Evolutionary conservation across 2,888 invertebrate genomes (phyloP).

Genomic region (Melanargia galathea): DNA sequence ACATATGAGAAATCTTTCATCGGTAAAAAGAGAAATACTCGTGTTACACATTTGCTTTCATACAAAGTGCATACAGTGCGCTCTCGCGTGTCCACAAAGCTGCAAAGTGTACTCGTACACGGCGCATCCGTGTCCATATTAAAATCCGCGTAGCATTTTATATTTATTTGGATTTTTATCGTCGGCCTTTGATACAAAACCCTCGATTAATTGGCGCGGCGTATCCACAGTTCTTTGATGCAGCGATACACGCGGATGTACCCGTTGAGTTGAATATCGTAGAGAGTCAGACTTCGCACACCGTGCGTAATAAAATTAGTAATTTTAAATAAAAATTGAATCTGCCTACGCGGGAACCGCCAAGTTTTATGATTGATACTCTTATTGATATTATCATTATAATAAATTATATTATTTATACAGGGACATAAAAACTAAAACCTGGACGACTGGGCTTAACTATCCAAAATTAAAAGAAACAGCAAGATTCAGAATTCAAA

Average conservation of each 20-base stretch:
- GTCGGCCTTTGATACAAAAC: constrained; percentile 43
- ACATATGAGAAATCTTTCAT: background rate
- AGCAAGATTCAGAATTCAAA: too few relatives aligned
- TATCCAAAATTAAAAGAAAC: too few relatives aligned
- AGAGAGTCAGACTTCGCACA: background rate
- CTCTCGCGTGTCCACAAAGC: background rate
- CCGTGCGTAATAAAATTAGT: background rate
- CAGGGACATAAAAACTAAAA: too few relatives aligned
- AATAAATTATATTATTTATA: too few relatives aligned
- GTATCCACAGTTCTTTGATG: constrained; percentile 30
- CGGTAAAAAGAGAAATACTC: background rate
- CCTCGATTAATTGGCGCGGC: constrained; percentile 41
- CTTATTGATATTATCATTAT: too few relatives aligned
- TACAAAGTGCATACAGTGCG: background rate
- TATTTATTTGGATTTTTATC: constrained; percentile 41
- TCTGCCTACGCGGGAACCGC: too few relatives aligned
- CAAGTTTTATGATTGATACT: too few relatives aligned
- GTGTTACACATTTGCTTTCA: constrained; percentile 1
- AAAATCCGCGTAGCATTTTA: constrained; percentile 28
- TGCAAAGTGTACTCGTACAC: background rate
- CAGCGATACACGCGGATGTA: background rate
- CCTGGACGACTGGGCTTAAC: too few relatives aligned
- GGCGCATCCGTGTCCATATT: constrained; percentile 8
- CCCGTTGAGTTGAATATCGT: background rate
- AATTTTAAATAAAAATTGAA: too few relatives aligned